Conservation (phyloP, 2,888 invertebrate species). For the Criorhina ranunculi region DNA sequence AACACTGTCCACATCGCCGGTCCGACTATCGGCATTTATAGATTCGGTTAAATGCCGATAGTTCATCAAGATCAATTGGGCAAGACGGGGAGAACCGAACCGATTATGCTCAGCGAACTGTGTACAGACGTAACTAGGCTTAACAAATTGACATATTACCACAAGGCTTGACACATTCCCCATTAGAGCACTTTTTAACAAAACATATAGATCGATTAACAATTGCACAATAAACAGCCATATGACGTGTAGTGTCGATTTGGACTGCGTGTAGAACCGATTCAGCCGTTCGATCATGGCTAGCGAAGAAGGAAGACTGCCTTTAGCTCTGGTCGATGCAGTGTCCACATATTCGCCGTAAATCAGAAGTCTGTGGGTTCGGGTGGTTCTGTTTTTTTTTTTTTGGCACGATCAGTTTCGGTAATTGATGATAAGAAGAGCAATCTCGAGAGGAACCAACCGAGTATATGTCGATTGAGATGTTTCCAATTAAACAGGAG, state of each 20-base stretch:
- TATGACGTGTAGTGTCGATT: constrained; percentile 41
- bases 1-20: constrained; percentile 19
- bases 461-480: constrained; percentile 27
- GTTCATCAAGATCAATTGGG: constrained; percentile 58
- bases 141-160: constrained; percentile 46
- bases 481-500: constrained; percentile 33
- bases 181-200: constrained; percentile 57
- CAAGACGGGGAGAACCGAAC: constrained; percentile 42
- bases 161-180: constrained; percentile 61
- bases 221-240: constrained; percentile 65
- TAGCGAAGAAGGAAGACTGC: constrained; percentile 63
- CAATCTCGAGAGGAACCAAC: constrained; percentile 1
- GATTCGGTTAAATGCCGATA: constrained; percentile 52
- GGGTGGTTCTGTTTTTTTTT: constrained; percentile 1
- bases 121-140: constrained; percentile 1
- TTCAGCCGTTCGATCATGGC: constrained; percentile 74
- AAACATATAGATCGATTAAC: constrained; percentile 49
- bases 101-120: constrained; percentile 26
- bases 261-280: constrained; percentile 68
- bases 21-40: constrained; percentile 32
- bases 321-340: constrained; percentile 10
- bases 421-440: constrained; percentile 25
- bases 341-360: constrained; percentile 63
- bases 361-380: constrained; percentile 21
- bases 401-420: constrained; percentile 34